Evolutionary conservation across 2,113 vertebrate species (phyloP), one percentile per base, ranked within the genome.

Genomic region (Ceuthmochares aereus): DNA sequence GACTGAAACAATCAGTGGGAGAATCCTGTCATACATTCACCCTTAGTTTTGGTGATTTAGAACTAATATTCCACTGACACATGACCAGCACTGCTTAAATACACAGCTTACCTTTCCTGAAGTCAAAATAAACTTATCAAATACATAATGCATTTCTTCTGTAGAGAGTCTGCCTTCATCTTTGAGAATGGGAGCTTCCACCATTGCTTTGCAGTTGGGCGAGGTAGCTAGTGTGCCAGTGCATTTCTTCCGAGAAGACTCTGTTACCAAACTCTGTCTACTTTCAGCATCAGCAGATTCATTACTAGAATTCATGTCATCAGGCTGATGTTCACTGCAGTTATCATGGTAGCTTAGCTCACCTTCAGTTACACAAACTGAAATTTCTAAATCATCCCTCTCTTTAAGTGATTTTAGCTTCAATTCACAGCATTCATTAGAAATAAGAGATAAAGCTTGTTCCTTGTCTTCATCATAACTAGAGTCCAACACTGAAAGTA

Each of bases 61-160:
- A 84, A 81, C 20, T 17, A 69, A 47, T 0, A 10, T 32, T 56
- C 47, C 42, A 62, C 11, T n/a, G 26, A 56, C 8, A 27, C 6
- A 12, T 2, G 20, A 34, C 17, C 34, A 40, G 45, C 56, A 29
- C 12, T 22, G 25, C 49, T 81, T 70, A 80, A 74, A 59, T 17
- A 59, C 14, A 67, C 19, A 58, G 70, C 97, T 97, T 96, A 99
- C 99, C 99, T 99, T 99, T 97, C 99, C 99, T 87, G 99, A 99
- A 43, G 99, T 99, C 97, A 99, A 99, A 97, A 99, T 99, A 98
- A 99, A 98, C 97, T 98, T 98, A 97, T 99, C 99, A 95, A 99
- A 99, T 79, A 99, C 97, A 94, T 99, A 99, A 98, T 98, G 97
- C 95, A 99, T 98, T 84, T 99, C 99, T 63, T 99, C 98, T 56